Evolutionary conservation across 2,113 vertebrate genomes (phyloP).

Genomic region (Pachycephala philippinensis): DNA sequence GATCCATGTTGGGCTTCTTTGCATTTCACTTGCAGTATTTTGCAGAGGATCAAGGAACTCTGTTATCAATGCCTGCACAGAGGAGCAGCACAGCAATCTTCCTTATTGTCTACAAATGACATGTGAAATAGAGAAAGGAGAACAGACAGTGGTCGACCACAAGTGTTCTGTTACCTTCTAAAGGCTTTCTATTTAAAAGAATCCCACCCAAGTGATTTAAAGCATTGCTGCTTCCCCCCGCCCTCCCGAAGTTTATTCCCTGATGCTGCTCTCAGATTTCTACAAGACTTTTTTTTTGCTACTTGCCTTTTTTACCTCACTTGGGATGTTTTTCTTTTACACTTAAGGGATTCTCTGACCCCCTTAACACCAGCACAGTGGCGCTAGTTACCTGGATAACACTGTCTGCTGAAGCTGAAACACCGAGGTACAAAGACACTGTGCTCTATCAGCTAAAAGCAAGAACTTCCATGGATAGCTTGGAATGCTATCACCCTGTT

Average conservation of each 20-base stretch:
- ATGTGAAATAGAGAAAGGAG: not conserved
- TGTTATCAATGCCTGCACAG: accelerated
- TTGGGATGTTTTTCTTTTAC: not conserved
- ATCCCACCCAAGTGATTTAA: not conserved
- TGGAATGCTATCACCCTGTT: not conserved
- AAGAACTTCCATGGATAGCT: not conserved
- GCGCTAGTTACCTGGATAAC: not conserved
- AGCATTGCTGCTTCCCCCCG: not conserved
- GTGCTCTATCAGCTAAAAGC: not conserved
- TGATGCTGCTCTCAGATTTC: not conserved
- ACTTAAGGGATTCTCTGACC: not conserved
- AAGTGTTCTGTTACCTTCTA: not conserved
- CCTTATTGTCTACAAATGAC: not conserved
- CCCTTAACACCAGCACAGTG: not conserved
- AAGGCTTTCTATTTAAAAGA: not conserved
- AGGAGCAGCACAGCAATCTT: not conserved
- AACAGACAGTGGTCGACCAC: not conserved
- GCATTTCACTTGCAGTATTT: not conserved
- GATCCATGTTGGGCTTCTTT: not conserved
- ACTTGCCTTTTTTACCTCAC: not conserved
- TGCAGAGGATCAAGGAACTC: not conserved
- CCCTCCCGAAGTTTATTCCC: not conserved
- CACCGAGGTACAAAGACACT: not conserved
- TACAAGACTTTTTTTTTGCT: not conserved
- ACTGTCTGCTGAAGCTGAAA: not conserved